phyloP scores from a whole-genome alignment of 2,888 invertebrate genomes.

The Amphimallon solstitiale region DNA sequence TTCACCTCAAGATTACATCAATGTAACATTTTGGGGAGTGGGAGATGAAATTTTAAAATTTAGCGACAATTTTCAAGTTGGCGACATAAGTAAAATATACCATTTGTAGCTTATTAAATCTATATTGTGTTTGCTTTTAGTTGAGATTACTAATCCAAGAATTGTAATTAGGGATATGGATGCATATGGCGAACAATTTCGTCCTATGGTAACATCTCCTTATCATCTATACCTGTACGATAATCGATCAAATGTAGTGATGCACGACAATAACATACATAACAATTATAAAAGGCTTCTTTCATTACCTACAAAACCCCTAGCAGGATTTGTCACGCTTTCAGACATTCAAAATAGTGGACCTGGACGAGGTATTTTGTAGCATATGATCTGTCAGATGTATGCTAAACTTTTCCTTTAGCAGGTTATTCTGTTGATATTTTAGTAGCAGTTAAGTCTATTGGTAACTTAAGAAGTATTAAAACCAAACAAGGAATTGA shows the following conservation, averaged over 20 bases:
- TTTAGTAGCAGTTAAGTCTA: constrained; percentile 73
- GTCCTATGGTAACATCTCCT: constrained; percentile 74
- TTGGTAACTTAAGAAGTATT: constrained; percentile 71
- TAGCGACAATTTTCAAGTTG: constrained; percentile 73
- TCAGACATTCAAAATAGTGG: constrained; percentile 66
- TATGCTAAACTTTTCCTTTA: constrained; percentile 8
- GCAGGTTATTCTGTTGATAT: constrained; percentile 67
- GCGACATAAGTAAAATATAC: constrained; percentile 71
- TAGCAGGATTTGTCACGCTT: constrained; percentile 66
- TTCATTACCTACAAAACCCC: constrained; percentile 73
- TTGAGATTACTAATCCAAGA: constrained; percentile 76
- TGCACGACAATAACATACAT: constrained; percentile 67
- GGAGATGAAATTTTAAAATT: constrained; percentile 71
- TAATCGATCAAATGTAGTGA: constrained; percentile 70
- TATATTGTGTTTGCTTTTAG: constrained; percentile 55
- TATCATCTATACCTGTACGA: constrained; percentile 75
- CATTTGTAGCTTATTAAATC: background rate
- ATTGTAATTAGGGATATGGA: constrained; percentile 66
- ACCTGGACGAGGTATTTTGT: constrained; percentile 53
- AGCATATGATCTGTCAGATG: constrained; percentile 42
- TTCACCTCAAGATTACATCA: constrained; percentile 76
- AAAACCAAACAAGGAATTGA: constrained; percentile 70
- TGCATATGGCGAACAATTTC: constrained; percentile 69
- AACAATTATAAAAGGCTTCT: constrained; percentile 67
- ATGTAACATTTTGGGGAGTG: constrained; percentile 81